Base-by-base conservation (phyloP, 1,140 invertebrate genomes). In the Caenorhabditis remanei region DNA sequence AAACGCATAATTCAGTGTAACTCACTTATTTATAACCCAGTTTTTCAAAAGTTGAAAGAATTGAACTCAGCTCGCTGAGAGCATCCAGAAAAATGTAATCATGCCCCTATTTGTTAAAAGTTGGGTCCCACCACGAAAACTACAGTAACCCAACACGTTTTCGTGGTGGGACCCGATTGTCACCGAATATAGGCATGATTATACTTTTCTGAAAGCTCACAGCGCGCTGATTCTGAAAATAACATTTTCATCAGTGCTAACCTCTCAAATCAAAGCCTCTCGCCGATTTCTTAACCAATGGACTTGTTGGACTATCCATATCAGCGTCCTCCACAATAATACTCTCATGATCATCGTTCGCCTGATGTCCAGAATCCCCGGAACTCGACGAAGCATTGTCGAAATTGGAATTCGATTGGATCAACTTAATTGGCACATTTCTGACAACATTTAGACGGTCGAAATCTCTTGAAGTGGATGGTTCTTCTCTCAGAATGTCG, bases 291-390 rank as follows among this genome's bases (percentile, higher is more conserved):
- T 87, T 87, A 40, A 71, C 79, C 16, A 63, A 48, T 7, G 86
- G 86, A 53, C 75, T 83, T 7, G 86, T 83, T 11, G 86, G 86
- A 65, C 86, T 87, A 46, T 87, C 86, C 75, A 83, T 83, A 53
- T 79, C 71, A 21, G 71, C 71, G 53, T 79, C 71, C 71, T 79
- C 71, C 46, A 79, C 71, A n/a, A 79, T n/a, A 50, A 79, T 46
- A 41, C n/a, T 83, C 71, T 79, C 85, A 43, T 50, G 41, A 67
- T 85, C 61, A 16, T 58, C 58, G 19, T 75, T 55, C 41, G 46
- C 85, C 41, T 83, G 41, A 79, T 50, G 71, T 24, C 71, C 71
- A 50, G 71, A 79, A 53, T 79, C 71, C n/a, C 71, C 71, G 11
- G 71, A 79, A 14, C 43, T 50, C 46, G 46, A 50, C 4, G 71